Percentiles rank a stretch among this genome's conserved stretches.
These are phyloP conservation scores for Euborellia annulipes DNA, from an alignment of 1,140 invertebrate species.

Conservation along the genomic window DNA sequence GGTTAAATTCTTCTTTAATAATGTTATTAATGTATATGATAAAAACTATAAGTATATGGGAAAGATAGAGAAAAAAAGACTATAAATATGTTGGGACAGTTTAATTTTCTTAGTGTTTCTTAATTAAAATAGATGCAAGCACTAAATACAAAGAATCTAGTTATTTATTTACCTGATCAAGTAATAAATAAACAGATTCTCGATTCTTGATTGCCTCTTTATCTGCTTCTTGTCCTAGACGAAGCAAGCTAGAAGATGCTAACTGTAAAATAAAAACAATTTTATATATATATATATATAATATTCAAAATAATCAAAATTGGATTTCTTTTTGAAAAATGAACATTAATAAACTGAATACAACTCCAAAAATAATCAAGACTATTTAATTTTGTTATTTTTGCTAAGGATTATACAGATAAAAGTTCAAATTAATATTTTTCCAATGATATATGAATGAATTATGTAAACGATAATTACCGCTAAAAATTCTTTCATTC, in stretches of 20 bases:
- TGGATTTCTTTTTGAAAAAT: not conserved
- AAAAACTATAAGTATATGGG: too few relatives aligned
- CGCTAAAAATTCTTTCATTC: slow-evolving; percentile 97
- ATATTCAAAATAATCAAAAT: slow-evolving; percentile 7
- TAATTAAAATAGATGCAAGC: too few relatives aligned
- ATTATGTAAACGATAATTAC: slow-evolving; percentile 30
- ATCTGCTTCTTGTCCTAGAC: slow-evolving; percentile 88
- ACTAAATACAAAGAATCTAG: not conserved
- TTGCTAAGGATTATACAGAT: not conserved
- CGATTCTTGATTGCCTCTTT: slow-evolving; percentile 86
- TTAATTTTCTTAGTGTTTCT: not conserved
- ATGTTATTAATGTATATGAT: too few relatives aligned
- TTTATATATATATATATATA: not conserved
- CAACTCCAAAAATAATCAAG: slow-evolving; percentile 4
- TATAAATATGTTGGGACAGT: too few relatives aligned
- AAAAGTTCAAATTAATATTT: too few relatives aligned
- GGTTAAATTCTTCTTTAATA: too few relatives aligned
- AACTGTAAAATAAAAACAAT: slow-evolving; percentile 31
- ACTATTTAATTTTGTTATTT: slow-evolving; percentile 2
- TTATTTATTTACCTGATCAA: slow-evolving; percentile 48
- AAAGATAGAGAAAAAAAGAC: too few relatives aligned
- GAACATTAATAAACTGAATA: slow-evolving; percentile 4
- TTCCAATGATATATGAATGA: too few relatives aligned
- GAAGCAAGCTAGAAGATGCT: slow-evolving; percentile 84
- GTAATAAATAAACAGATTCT: slow-evolving; percentile 88